A percentile compares a stretch with the other conserved stretches of the same genome.
These are phyloP conservation scores for Stictonetta naevosa DNA, from an alignment of 2,113 vertebrate genomes.

Conservation along the genomic window DNA sequence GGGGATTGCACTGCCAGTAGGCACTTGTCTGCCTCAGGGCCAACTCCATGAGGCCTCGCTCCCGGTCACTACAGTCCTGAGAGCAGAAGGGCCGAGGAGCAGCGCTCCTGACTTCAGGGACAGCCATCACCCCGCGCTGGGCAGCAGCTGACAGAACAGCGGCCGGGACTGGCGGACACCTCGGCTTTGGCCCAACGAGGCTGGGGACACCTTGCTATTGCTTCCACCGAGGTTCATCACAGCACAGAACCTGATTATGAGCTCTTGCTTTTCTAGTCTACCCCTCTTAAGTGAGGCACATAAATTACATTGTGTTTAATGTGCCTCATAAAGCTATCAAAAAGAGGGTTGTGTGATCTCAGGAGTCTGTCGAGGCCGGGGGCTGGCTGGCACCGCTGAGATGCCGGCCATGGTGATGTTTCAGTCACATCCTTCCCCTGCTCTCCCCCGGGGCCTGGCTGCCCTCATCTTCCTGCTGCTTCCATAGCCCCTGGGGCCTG, in stretches of 20 bases:
- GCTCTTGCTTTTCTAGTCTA: background rate
- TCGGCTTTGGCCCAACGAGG: background rate
- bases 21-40: background rate
- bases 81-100: background rate
- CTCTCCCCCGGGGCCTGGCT: background rate
- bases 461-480: background rate
- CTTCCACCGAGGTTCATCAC: background rate
- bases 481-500: background rate
- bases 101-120: background rate
- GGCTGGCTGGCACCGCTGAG: background rate
- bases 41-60: background rate
- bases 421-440: background rate
- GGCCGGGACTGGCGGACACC: background rate
- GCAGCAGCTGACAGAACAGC: accelerated
- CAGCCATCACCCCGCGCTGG: too few species aligned
- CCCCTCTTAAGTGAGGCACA: background rate
- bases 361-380: background rate
- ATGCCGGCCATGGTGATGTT: background rate
- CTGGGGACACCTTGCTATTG: background rate
- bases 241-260: background rate
- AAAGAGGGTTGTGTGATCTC: background rate
- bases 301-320: background rate
- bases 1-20: background rate
- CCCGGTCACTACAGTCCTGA: background rate
- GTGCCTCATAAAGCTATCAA: background rate